phyloP scores from a whole-genome alignment of 2,113 vertebrate genomes.

The Zosterops hypoxanthus region DNA sequence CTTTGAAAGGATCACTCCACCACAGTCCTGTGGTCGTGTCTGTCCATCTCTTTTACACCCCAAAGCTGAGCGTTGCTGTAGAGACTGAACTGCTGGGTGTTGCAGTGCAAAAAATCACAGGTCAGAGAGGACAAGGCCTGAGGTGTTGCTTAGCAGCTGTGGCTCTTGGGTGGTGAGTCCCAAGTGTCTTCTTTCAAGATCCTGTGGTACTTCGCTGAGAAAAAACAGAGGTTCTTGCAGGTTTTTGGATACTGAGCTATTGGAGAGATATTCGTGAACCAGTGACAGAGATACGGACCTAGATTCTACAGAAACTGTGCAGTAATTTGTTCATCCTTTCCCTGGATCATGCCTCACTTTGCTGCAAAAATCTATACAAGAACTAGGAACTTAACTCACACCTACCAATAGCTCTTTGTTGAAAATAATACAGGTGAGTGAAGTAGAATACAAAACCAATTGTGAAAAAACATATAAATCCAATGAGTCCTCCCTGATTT shows the following conservation, averaged over 20 bases:
- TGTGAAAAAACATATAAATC: not conserved
- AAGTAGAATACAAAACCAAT: not conserved
- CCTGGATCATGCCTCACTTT: not conserved
- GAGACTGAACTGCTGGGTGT: not conserved
- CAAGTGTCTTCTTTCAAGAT: not conserved
- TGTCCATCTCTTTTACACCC: not conserved
- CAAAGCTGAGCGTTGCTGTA: not conserved
- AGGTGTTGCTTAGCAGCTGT: not conserved
- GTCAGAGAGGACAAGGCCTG: not conserved
- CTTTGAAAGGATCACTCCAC: not conserved
- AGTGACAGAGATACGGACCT: not conserved
- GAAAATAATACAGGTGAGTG: not conserved
- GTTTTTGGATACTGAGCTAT: not conserved
- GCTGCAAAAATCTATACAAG: not conserved
- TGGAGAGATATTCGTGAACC: not conserved
- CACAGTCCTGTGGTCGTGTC: rapidly evolving
- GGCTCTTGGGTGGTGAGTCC: not conserved
- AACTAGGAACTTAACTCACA: not conserved
- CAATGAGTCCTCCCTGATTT: not conserved
- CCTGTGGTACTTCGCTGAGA: not conserved
- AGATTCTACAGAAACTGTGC: not conserved
- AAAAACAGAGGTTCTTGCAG: not conserved
- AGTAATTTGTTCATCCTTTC: not conserved
- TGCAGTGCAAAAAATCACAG: not conserved
- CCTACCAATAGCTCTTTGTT: not conserved